Evolutionary conservation across 2,797 vertebrate genomes (phyloP), one percentile per base, ranked within the genome.

Genomic region (Taenioides sp.): DNA sequence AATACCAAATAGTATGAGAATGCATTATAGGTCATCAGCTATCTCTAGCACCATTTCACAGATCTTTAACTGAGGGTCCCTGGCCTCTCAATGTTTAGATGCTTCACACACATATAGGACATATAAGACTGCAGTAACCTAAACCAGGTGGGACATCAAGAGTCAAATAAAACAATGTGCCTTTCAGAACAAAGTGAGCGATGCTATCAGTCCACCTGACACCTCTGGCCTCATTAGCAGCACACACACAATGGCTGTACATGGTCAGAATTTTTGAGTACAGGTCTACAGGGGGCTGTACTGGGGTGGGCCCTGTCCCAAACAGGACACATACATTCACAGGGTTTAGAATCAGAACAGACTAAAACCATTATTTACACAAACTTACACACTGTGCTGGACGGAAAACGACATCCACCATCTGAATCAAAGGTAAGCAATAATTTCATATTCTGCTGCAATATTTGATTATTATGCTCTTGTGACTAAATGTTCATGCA

Each of bases 181-280:
- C 62, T 64, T 43, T 65, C 61, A 78, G 63, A 77, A 74, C 52
- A 69, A 66, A 59, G 31, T 6, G 49, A 52, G 23, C 16, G 69
- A 84, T 79, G 57, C 17, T 74, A 79, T 80, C 75, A 27, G 49
- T 25, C 50, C 75, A 86, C 68, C 28, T 67, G 74, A 87, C 74
- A 84, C 85, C 77, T 40, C 50, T 79, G 80, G 78, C 84, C 81
- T 58, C 43, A 65, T 75, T 70, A 75, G 52, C 43, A 40, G n/a
- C 3, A 67, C 16, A 61, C n/a, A 64, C 66, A 73, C 58, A 65
- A 58, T 18, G 65, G 23, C 22, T 49, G 25, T 37, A 20, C 65
- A 27, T 65, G 72, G 75, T 80, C 73, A 64, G 28, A 78, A 73
- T 37, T 61, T 54, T 28, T 66, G 55, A 67, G 28, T 40, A 28